Percentiles rank a stretch among this genome's conserved stretches.
phyloP scores from a whole-genome alignment of 1,140 invertebrate species.

The Eriocheir sinensis region DNA sequence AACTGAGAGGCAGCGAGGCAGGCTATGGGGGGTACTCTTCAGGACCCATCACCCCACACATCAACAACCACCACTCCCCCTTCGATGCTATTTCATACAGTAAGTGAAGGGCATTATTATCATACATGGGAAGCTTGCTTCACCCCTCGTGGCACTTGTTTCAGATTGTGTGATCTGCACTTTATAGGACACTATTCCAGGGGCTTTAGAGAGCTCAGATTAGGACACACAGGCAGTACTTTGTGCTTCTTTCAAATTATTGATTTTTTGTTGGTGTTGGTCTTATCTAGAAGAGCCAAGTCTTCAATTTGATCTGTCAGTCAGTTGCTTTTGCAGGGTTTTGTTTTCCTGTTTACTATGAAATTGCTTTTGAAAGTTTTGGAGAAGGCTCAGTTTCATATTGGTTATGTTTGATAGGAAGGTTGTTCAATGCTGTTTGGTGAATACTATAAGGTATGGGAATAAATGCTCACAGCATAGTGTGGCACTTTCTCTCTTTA shows the following conservation, averaged over 20 bases:
- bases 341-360: too few species aligned
- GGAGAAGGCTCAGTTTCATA: too few species aligned
- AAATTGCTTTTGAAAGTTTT: too few species aligned
- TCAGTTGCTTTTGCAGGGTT: too few species aligned
- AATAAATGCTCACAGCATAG: too few species aligned
- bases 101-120: slow-evolving; percentile 42
- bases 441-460: too few species aligned
- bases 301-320: too few species aligned
- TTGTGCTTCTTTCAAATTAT: not conserved
- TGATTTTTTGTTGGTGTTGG: not conserved
- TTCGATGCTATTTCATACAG: slow-evolving; percentile 72
- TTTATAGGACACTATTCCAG: not conserved
- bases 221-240: not conserved
- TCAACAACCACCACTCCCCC: slow-evolving; percentile 67
- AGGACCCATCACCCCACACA: slow-evolving; percentile 57
- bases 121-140: not conserved
- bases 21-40: slow-evolving; percentile 67
- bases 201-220: not conserved
- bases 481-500: too few species aligned
- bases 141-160: not conserved
- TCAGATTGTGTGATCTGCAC: not conserved
- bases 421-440: too few species aligned
- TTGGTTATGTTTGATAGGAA: too few species aligned
- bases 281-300: too few species aligned
- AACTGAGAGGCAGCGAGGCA: slow-evolving; percentile 68